Evolutionary conservation across 2,113 vertebrate species (phyloP), one percentile per base, ranked within the genome.

Genomic region (Bubalus kerabau): DNA sequence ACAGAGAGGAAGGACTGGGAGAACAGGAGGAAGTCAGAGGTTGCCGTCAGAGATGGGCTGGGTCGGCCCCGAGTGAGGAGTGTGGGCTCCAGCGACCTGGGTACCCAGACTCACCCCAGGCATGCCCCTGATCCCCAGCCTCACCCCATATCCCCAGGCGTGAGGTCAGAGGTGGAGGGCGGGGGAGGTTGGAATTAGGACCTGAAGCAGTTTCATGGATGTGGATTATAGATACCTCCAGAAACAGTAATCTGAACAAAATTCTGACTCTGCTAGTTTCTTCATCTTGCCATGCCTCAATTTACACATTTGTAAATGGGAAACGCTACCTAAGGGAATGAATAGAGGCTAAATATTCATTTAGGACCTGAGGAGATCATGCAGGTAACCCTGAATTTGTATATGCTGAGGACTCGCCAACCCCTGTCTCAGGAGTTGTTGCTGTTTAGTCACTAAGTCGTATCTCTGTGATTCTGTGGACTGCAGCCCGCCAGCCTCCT

Each of bases 31-130:
- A 71, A 71, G n/a, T 23, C n/a, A 71, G 67, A 71, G 67, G 19
- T 19, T 71, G 19, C n/a, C 2, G 0, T 5, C 19, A 71, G 0
- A 71, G 67, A 36, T 40, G n/a, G 19, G 4, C 10, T 0, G 0
- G 67, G n/a, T 36, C 0, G 0, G 9, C 36, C 36, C 23, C 0
- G 0, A 0, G 5, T 24, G 71, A 40, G 12, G 6, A 43, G 1
- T 2, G 0, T 0, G 0, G 21, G 21, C 40, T 21, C 40, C 7
- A n/a, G 62, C 4, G 32, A n/a, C 62, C 62, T n/a, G 32, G 32
- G 62, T 32, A n/a, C 16, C 71, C 71, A 46, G 40, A 24, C 71
- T 43, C 71, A 76, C 12, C 40, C 21, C 3, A 46, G 7, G 36
- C 71, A 1, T 76, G 23, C 3, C 71, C 23, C 12, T 43, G 23